Evolutionary conservation across 2,888 invertebrate genomes (phyloP), one percentile per base, ranked within the genome.

Genomic region (Ennomos quercinarius): DNA sequence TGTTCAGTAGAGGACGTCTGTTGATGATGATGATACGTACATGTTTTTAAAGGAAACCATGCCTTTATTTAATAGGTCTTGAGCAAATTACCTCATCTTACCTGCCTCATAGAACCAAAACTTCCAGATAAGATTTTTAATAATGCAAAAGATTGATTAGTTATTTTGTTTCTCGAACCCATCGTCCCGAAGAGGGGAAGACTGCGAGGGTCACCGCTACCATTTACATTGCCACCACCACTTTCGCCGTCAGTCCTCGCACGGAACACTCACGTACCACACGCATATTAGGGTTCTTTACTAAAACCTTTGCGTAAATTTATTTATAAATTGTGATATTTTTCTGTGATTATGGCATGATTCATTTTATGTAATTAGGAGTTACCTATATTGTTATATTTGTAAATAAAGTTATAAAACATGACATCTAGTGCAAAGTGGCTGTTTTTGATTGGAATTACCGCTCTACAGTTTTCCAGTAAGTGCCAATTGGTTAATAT

Each of bases 241-340:
- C 91, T 91, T 89, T 91, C 90, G 85, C 89, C 78, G 70, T 78
- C 86, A 91, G 90, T 90, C 66, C 71, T 68, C 73, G 74, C 67
- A 77, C 70, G 68, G 73, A 70, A 72, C 68, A 84, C 81, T 80
- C 76, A 76, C 77, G 77, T 71, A 65, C 47, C 65, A 77, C 82
- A 85, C 87, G 86, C 72, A 60, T 53, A 53, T 61, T 57, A 58
- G 60, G 56, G 57, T 55, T 55, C 58, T 42, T 8, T 17, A 47
- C 50, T 34, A 37, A 48, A 52, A 48, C 46, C 9, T 44, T 53
- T 55, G 12, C 36, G 41, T 54, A 52, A 43, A 45, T 61, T 52
- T 53, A 17, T 54, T 50, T 39, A 35, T 12, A 12, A 12, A 4
- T 40, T 43, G 57, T 48, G 51, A 60, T 63, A 44, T 48, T n/a